These are phyloP conservation scores for Apteryx owenii DNA, from an alignment of 2,113 vertebrate species.

Conservation along the genomic window DNA sequence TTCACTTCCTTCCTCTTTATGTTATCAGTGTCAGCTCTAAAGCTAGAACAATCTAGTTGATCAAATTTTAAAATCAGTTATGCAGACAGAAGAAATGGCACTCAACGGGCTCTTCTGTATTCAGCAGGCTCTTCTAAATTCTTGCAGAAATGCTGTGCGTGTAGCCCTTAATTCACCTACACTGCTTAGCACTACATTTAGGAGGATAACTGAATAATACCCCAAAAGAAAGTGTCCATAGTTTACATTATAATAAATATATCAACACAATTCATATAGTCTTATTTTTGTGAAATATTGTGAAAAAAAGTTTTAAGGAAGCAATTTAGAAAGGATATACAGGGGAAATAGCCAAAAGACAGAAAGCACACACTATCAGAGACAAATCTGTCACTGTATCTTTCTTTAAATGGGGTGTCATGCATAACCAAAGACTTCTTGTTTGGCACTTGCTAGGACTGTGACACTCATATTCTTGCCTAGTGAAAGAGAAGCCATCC, in stretches of 20 bases:
- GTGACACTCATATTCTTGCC: not conserved
- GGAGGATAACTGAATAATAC: not conserved
- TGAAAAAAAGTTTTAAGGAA: not conserved
- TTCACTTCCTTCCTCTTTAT: conserved; percentile 47
- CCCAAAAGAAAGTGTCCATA: not conserved
- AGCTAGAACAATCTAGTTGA: conserved; percentile 16
- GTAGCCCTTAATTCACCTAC: not conserved
- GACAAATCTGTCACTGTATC: not conserved
- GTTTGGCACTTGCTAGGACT: not conserved
- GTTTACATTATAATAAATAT: not conserved
- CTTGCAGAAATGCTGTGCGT: not conserved
- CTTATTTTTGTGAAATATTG: not conserved
- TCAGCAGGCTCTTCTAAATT: not conserved
- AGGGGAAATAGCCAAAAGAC: not conserved
- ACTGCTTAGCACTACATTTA: not conserved
- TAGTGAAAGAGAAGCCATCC: not conserved
- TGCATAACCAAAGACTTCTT: not conserved
- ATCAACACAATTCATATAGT: not conserved
- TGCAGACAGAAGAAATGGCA: not conserved
- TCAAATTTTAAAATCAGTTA: conserved; percentile 28
- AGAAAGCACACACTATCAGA: not conserved
- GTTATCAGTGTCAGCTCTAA: conserved; percentile 34
- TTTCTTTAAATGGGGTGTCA: not conserved
- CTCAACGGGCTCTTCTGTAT: not conserved
- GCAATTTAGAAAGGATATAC: not conserved